Base-by-base conservation (phyloP, 2,888 invertebrate species). In the Lycocerus yunnanus region DNA sequence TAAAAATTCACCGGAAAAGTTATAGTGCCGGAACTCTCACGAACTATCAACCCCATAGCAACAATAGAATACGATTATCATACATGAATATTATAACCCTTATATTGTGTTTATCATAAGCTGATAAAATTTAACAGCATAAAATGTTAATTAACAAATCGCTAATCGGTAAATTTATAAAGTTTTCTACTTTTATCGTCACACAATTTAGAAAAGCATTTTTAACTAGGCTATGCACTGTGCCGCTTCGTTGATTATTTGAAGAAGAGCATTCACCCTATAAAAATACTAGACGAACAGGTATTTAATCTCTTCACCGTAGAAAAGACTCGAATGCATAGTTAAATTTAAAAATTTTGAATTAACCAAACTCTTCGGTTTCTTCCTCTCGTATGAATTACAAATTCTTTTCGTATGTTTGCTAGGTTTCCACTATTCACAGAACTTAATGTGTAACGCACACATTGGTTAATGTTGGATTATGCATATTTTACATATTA, bases 21-120 rank as follows among this genome's bases (percentile, higher is more conserved):
- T 58, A 69, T 61, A 72, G 69, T 67, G 72, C 72, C 75, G 75
- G 75, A 75, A 75, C 75, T 75, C 75, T 75, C 75, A 75, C 72
- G 75, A 72, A 69, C 72, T 65, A 63, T 69, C 72, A 75, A 72
- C 72, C 75, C 75, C 67, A 60, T 58, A 67, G 66, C 16, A 69
- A 75, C 75, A 75, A 75, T 75, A 20, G 72, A 65, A 68, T 27
- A 27, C 15, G 21, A 72, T 72, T 75, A 75, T 15, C 71, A 75
- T 75, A 75, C n/a, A 74, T 71, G 71, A 68, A 72, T 72, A 63
- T 63, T 73, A 69, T 43, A 73, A 66, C 58, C 65, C 60, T 18
- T 58, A 16, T 43, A 8, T 18, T 15, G 18, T 66, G 15, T 21
- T 68, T 72, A n/a, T n/a, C 58, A 11, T 43, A 15, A 15, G 58